These are phyloP conservation scores for Pseudolycoriella hygida DNA, from an alignment of 2,888 invertebrate species.

Conservation along the genomic window DNA sequence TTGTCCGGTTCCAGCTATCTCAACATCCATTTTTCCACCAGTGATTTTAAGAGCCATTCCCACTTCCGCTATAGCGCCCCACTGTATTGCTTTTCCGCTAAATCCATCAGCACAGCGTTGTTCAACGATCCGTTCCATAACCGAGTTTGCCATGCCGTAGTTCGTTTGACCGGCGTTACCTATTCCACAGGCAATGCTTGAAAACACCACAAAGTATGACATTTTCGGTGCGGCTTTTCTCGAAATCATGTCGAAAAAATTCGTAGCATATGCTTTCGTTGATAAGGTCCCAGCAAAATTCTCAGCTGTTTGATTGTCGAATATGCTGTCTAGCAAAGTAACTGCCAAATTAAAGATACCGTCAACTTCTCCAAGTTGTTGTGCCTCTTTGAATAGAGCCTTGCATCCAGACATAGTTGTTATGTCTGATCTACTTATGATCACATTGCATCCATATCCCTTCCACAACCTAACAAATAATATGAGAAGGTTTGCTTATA, in stretches of 20 bases:
- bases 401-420: constrained; percentile 51
- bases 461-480: constrained; percentile 51
- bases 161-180: constrained; percentile 85
- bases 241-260: constrained; percentile 51
- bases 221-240: constrained; percentile 36
- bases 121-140: constrained; percentile 79
- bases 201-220: constrained; percentile 75
- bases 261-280: constrained; percentile 67
- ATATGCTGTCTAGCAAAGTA: constrained; percentile 51
- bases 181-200: constrained; percentile 81
- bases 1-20: constrained; percentile 66
- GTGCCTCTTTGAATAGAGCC: constrained; percentile 45
- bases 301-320: constrained; percentile 58
- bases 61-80: constrained; percentile 84
- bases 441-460: constrained; percentile 46
- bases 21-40: constrained; percentile 46
- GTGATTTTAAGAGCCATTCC: constrained; percentile 65
- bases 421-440: constrained; percentile 53
- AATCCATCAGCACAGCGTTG: constrained; percentile 45
- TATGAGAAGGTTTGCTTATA: not conserved
- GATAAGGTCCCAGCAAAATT: constrained; percentile 47
- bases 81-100: constrained; percentile 72
- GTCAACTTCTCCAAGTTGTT: constrained; percentile 47
- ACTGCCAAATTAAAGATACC: constrained; percentile 86
- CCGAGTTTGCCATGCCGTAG: constrained; percentile 79